These are phyloP conservation scores for Cynodonichthys magdalenae DNA, from an alignment of 2,797 vertebrate species.

Conservation along the genomic window DNA sequence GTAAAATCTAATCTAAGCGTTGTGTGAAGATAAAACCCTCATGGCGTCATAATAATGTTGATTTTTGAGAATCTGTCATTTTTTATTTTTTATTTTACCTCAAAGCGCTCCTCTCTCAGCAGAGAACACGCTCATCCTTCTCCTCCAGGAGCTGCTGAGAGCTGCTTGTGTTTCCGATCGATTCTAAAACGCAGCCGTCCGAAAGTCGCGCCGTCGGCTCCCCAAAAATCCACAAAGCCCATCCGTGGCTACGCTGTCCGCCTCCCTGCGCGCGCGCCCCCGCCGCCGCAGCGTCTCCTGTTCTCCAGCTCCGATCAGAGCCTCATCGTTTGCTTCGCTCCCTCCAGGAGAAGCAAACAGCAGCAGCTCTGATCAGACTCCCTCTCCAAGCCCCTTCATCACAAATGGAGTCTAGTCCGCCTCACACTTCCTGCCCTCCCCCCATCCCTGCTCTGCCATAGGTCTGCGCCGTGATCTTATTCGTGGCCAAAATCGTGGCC, in stretches of 20 bases:
- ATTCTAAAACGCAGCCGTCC: background rate
- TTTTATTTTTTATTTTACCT: slow-evolving; percentile 57
- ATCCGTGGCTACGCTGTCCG: slow-evolving; percentile 8
- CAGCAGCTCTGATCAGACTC: slow-evolving; percentile 42
- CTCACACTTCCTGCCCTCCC: slow-evolving; percentile 56
- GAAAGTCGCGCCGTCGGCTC: slow-evolving; percentile 5
- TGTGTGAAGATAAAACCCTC: too few species aligned
- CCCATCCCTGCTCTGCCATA: slow-evolving; percentile 53
- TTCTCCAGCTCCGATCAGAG: background rate
- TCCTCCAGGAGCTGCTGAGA: slow-evolving; percentile 12
- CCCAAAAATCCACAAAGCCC: slow-evolving; percentile 37
- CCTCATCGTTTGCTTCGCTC: slow-evolving; percentile 7
- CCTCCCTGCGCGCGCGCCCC: slow-evolving; percentile 12
- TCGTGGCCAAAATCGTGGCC: slow-evolving; percentile 44
- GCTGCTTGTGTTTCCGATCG: slow-evolving; percentile 2
- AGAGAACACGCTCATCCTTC: slow-evolving; percentile 62
- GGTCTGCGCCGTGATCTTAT: slow-evolving; percentile 51
- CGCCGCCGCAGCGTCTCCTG: slow-evolving; percentile 6
- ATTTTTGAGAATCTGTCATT: too few species aligned
- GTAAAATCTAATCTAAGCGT: too few species aligned
- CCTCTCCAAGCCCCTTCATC: slow-evolving; percentile 56
- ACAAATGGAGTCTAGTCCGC: slow-evolving; percentile 67
- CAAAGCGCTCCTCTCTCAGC: slow-evolving; percentile 45
- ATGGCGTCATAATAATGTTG: too few species aligned
- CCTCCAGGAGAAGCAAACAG: background rate